Base-by-base conservation (phyloP, 2,113 vertebrate species). In the Aplodontia rufa region DNA sequence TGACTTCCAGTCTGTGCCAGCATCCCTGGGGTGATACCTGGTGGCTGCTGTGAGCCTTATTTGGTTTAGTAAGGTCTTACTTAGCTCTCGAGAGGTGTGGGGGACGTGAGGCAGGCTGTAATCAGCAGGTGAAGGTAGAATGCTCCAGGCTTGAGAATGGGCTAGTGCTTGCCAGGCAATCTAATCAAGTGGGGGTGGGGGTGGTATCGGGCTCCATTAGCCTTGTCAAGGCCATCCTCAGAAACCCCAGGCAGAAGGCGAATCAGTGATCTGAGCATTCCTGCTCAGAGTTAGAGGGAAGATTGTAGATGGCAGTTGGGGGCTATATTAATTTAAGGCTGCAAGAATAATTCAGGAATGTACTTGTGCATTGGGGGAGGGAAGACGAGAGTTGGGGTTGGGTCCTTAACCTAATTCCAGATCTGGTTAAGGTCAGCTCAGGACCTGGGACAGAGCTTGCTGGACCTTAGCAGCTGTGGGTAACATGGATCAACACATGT, bases 401-500 rank as follows among this genome's bases (percentile, higher is more conserved):
- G 35, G 42, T 22, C 10, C 19, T 53, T 78, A 60, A 76, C 28
- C n/a, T 32, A 19, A 20, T 62, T 35, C 58, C 17, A 14, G 8
- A 17, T 64, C 42, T 42, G 40, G 26, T 90, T 49, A 32, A 85
- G 37, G 20, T 62, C 37, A 90, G 47, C 22, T 87, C 13, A 58
- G 53, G 30, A 71, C 30, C 30, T 53, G 19, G 35, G 68, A 26
- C 8, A 88, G 45, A 64, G 47, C 24, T 89, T 64, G 19, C 45
- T 71, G 49, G 78, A 37, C 53, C 55, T 62, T 26, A 58, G 69
- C 22, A 76, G n/a, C 14, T 60, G 14, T 88, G 66, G 64, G 42
- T n/a, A 42, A 24, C 0, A 22, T 42, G 45, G 16, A 90, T 8
- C 24, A 12, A 32, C 1, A 17, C 6, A 74, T 0, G 1, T 22